phyloP scores from a whole-genome alignment of 2,888 invertebrate species.

The Lasioglossum morio region DNA sequence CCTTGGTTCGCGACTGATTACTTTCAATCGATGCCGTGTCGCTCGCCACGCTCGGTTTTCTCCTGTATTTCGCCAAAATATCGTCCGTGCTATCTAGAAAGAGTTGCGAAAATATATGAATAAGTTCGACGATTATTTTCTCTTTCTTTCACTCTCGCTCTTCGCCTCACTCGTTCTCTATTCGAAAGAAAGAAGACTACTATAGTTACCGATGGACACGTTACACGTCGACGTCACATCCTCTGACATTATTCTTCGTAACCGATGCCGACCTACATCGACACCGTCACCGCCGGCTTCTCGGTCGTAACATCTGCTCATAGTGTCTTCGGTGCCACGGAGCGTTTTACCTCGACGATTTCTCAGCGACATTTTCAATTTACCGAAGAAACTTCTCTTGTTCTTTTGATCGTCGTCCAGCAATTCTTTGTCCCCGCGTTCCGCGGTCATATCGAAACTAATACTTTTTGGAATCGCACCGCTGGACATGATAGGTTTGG shows the following conservation, averaged over 20 bases:
- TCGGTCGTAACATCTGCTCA: conserved; percentile 80
- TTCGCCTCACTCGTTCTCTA: neutral
- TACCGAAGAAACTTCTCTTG: conserved; percentile 90
- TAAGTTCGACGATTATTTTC: neutral
- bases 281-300: conserved; percentile 76
- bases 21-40: conserved; percentile 85
- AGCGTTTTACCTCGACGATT: conserved; percentile 87
- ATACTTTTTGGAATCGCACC: conserved; percentile 97
- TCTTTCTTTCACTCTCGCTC: neutral
- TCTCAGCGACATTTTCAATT: conserved; percentile 89
- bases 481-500: conserved; percentile 86
- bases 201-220: conserved; percentile 48
- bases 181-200: neutral
- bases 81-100: conserved; percentile 93
- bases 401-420: conserved; percentile 86
- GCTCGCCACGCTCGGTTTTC: conserved; percentile 87
- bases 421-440: conserved; percentile 89
- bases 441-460: conserved; percentile 95
- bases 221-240: conserved; percentile 80
- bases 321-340: conserved; percentile 83
- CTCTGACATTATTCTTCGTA: conserved; percentile 83
- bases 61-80: conserved; percentile 97
- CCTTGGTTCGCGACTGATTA: conserved; percentile 83
- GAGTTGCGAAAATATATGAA: neutral
- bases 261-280: conserved; percentile 77